These are phyloP conservation scores for Nephrotoma appendiculata DNA, from an alignment of 2,888 invertebrate genomes.

Conservation along the genomic window DNA sequence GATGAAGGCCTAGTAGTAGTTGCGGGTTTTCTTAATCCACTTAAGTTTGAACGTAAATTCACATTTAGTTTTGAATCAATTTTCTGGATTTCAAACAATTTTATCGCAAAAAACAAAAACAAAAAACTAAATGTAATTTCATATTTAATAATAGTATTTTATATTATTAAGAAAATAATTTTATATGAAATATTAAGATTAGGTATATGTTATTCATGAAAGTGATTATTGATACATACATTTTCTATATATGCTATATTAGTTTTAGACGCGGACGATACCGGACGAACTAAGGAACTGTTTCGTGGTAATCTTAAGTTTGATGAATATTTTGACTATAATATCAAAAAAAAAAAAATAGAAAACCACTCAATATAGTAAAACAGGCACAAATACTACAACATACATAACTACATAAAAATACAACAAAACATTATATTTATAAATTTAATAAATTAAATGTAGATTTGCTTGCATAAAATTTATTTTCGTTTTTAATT, in stretches of 20 bases:
- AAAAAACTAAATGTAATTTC: neutral
- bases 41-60: neutral
- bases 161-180: neutral
- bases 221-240: neutral
- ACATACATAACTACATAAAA: neutral
- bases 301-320: neutral
- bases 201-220: neutral
- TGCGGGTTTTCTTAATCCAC: neutral
- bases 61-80: neutral
- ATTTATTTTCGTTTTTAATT: too few relatives aligned
- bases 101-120: neutral
- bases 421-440: too few relatives aligned
- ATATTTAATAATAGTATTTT: neutral
- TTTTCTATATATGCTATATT: neutral
- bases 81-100: neutral
- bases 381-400: neutral
- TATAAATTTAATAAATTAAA: too few relatives aligned
- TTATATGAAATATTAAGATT: neutral
- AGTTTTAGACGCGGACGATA: neutral
- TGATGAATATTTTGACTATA: neutral
- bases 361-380: neutral
- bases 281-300: neutral
- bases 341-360: neutral
- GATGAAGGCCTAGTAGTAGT: conserved; percentile 18
- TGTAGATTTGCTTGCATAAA: too few relatives aligned